Percentiles rank a stretch among this genome's conserved stretches.
Conservation (phyloP, 1,140 invertebrate genomes). For the Drosophila lacteicornis region DNA sequence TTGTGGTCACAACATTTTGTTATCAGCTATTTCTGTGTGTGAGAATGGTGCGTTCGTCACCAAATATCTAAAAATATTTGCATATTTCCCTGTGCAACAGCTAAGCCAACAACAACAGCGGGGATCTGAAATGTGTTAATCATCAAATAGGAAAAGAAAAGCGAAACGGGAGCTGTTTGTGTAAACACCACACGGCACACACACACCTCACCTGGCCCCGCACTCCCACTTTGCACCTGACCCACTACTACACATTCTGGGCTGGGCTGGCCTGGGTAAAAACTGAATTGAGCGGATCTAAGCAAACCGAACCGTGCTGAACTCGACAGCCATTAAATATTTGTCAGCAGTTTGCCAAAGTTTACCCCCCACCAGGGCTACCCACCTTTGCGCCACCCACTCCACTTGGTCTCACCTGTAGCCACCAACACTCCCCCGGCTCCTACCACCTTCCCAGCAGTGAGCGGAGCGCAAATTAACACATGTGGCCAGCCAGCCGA, state of each 20-base stretch:
- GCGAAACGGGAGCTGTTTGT: conserved; percentile 49
- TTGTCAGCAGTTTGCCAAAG: conserved; percentile 71
- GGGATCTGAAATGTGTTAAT: conserved; percentile 71
- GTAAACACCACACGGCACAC: conserved; percentile 36
- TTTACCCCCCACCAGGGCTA: conserved; percentile 19
- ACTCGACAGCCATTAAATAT: conserved; percentile 66
- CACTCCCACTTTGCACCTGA: conserved; percentile 48
- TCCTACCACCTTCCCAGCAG: background rate
- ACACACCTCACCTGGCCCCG: conserved; percentile 6
- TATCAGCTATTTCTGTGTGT: background rate
- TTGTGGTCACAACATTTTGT: background rate
- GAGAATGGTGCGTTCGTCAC: background rate
- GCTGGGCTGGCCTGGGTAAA: background rate
- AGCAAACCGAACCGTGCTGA: conserved; percentile 43
- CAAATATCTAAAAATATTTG: conserved; percentile 17
- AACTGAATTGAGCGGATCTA: conserved; percentile 47
- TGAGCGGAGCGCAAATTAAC: conserved; percentile 61
- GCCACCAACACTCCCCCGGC: background rate
- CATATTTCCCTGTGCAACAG: conserved; percentile 4
- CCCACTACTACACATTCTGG: conserved; percentile 19
- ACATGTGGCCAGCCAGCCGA: conserved; percentile 50
- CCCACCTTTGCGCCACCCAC: background rate
- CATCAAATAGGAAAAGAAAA: conserved; percentile 52
- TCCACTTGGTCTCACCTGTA: conserved; percentile 1
- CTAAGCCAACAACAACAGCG: conserved; percentile 15